Conservation (phyloP, 2,888 invertebrate genomes). For the Keiferia lycopersicella region DNA sequence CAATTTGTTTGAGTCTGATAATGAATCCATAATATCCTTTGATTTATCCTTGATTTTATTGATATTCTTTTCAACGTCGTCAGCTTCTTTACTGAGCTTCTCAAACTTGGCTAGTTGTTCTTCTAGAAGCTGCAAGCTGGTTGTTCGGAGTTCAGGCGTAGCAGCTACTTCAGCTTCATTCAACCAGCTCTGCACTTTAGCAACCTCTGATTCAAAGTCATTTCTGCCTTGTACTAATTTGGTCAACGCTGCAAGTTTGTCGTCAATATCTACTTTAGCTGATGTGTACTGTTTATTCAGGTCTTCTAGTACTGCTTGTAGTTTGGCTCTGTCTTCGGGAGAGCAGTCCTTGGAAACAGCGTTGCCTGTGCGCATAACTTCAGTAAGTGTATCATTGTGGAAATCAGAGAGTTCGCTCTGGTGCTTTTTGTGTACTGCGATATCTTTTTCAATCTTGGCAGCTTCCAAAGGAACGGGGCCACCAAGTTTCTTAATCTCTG, state of each 20-base stretch:
- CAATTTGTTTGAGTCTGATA: conserved; percentile 92
- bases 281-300: conserved; percentile 87
- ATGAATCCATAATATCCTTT: conserved; percentile 88
- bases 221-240: conserved; percentile 89
- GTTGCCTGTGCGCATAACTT: conserved; percentile 88
- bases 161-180: conserved; percentile 94
- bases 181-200: conserved; percentile 92
- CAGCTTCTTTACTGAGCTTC: conserved; percentile 87
- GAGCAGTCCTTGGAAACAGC: conserved; percentile 91
- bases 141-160: conserved; percentile 89
- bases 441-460: conserved; percentile 90
- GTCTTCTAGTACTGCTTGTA: conserved; percentile 85
- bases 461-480: conserved; percentile 90
- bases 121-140: conserved; percentile 90
- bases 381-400: conserved; percentile 86
- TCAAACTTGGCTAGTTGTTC: conserved; percentile 94
- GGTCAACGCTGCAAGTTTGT: conserved; percentile 86
- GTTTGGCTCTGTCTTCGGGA: conserved; percentile 83
- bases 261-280: conserved; percentile 86
- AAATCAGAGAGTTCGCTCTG: conserved; percentile 89
- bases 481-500: conserved; percentile 88
- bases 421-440: conserved; percentile 87
- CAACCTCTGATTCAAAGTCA: conserved; percentile 90
- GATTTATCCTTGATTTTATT: conserved; percentile 89
- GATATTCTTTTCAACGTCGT: conserved; percentile 85